Base-by-base conservation (phyloP, 2,888 invertebrate species). In the Drosophila pseudotalamancana region DNA sequence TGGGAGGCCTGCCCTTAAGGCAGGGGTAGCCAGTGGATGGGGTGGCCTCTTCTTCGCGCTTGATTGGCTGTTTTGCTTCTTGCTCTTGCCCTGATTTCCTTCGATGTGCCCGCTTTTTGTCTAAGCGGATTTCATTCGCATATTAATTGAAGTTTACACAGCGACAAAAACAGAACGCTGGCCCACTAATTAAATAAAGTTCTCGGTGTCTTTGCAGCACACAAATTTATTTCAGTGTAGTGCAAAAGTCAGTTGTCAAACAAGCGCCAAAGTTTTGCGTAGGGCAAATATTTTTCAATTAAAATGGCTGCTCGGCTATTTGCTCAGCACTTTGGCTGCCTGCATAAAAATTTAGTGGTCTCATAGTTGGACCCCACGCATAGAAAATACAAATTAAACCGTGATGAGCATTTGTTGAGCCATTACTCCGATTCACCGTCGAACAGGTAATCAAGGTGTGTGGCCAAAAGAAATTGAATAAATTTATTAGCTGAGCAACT, bases 71-170 rank as follows among this genome's bases (percentile, higher is more conserved):
- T 45, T 62, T 49, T 46, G 50, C 48, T 43, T 35, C 37, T 59
- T 56, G 55, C 70, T 45, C 35, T 43, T 40, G 63, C 29, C 50
- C 57, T 49, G 51, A 53, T 63, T 66, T 29, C 35, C 46, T 18
- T 11, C 39, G 48, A 32, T 45, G 32, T 54, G 45, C 16, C 49
- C 45, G 60, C 59, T 70, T 39, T 57, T 61, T 76, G 78, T 73
- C 70, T 85, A 85, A 83, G 83, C 85, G 79, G 85, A 83, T 83
- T 82, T 79, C 66, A 85, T 82, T 85, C 79, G 79, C 79, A 77
- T 83, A 85, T 85, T 83, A 83, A 83, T 83, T 79, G 77, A 82
- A 83, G 71, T 85, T 72, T 79, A 82, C 85, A 83, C 80, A 75
- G 83, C 49, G 54, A 61, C 64, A 75, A 83, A 74, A 51, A 42